Evolutionary conservation across 1,140 invertebrate genomes (phyloP).

Genomic region (Agrilus planipennis): DNA sequence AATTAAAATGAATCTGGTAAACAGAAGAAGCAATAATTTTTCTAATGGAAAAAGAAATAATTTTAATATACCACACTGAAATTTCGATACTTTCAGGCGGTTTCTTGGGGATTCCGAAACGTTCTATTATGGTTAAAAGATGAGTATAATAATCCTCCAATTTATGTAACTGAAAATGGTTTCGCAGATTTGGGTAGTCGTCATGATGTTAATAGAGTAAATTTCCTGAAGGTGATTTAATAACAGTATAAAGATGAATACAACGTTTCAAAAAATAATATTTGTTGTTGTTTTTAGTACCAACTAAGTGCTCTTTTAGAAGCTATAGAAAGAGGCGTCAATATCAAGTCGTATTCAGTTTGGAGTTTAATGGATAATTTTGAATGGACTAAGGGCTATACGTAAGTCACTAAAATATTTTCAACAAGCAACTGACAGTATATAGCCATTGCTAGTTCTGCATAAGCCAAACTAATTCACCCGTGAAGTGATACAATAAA

Average conservation of each 20-base stretch:
- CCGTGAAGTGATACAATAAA: too few relatives aligned
- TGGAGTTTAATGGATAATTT: constrained; percentile 8
- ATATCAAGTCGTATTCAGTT: not conserved
- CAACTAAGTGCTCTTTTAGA: constrained; percentile 2
- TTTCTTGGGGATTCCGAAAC: constrained; percentile 53
- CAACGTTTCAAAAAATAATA: too few relatives aligned
- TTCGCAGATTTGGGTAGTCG: constrained; percentile 37
- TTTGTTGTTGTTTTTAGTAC: too few relatives aligned
- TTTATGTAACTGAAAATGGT: constrained; percentile 68
- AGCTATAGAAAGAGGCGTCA: constrained; percentile 4
- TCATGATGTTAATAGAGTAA: constrained; percentile 37
- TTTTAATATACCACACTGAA: too few relatives aligned
- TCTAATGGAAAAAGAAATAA: too few relatives aligned
- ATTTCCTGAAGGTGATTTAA: constrained; percentile 38
- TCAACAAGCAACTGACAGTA: too few relatives aligned
- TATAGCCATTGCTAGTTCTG: too few relatives aligned
- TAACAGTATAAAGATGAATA: not conserved
- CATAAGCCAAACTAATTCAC: too few relatives aligned
- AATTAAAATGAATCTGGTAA: too few relatives aligned
- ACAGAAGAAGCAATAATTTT: too few relatives aligned
- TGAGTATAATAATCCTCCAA: constrained; percentile 50
- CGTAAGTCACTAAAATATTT: too few relatives aligned
- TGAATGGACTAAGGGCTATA: constrained; percentile 32
- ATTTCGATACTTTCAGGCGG: too few relatives aligned
- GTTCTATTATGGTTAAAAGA: constrained; percentile 54